phyloP scores from a whole-genome alignment of 2,113 vertebrate species.

The Ophiodon elongatus region DNA sequence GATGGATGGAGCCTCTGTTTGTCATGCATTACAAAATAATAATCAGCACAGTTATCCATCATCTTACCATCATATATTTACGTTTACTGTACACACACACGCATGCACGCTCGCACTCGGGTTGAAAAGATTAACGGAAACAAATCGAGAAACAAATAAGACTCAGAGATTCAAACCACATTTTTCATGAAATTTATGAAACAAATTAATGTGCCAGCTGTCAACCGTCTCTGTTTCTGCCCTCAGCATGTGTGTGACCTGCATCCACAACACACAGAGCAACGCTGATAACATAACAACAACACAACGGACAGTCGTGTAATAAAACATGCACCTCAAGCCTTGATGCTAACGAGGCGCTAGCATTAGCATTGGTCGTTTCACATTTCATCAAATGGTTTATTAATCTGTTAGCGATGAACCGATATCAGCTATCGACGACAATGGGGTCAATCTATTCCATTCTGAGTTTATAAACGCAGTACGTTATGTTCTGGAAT shows the following conservation, averaged over 20 bases:
- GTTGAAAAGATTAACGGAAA: background rate
- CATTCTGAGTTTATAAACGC: too few species aligned
- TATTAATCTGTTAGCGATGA: too few species aligned
- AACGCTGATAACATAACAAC: background rate
- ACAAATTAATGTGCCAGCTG: background rate
- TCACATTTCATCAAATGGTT: too few species aligned
- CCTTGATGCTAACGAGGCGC: background rate
- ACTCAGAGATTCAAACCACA: background rate
- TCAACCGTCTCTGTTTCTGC: background rate
- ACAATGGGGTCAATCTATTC: too few species aligned
- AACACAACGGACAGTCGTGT: background rate
- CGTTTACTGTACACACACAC: background rate
- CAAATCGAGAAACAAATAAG: background rate
- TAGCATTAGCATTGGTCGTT: background rate
- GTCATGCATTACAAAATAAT: constrained; percentile 44
- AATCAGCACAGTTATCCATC: constrained; percentile 20
- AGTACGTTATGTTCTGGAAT: too few species aligned
- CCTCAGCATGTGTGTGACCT: background rate
- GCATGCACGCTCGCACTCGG: background rate
- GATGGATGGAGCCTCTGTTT: constrained; percentile 47
- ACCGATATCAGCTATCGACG: too few species aligned
- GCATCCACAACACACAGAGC: background rate
- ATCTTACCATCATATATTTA: too few species aligned
- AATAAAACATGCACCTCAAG: background rate
- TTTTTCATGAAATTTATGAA: background rate